A percentile compares a stretch with the other conserved stretches of the same genome.
Evolutionary conservation across 2,797 vertebrate genomes (phyloP).

Genomic region (Chaetodon trifasciatus): DNA sequence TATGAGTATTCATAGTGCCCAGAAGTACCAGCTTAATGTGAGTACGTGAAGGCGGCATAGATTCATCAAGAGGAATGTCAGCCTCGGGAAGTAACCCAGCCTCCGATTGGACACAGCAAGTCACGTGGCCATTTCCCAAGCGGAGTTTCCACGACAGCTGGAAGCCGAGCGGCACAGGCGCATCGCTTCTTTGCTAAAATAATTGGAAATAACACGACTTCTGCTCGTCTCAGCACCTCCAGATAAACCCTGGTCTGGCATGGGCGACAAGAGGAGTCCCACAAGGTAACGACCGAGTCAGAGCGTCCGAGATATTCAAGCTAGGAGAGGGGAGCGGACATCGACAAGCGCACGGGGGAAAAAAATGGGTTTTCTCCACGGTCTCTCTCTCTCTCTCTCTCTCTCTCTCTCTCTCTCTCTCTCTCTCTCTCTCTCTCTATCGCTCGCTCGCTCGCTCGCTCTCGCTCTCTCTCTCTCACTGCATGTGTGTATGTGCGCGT

Average conservation of each 20-base stretch:
- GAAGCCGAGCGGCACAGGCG: constrained; percentile 85
- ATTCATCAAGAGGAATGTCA: constrained; percentile 82
- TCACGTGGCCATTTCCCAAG: constrained; percentile 85
- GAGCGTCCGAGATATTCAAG: constrained; percentile 46
- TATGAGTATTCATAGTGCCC: not conserved
- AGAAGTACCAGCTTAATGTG: constrained; percentile 19
- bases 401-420: not conserved
- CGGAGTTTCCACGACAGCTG: constrained; percentile 94
- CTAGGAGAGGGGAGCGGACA: constrained; percentile 68
- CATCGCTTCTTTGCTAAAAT: constrained; percentile 79
- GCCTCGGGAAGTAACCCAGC: constrained; percentile 76
- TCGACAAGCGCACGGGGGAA: constrained; percentile 57
- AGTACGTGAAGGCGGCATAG: constrained; percentile 62
- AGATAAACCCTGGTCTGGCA: constrained; percentile 84
- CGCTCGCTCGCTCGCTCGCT: constrained; percentile 7
- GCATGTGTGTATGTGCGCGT: constrained; percentile 34
- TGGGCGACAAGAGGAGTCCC: constrained; percentile 99
- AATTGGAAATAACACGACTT: constrained; percentile 68
- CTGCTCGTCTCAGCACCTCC: constrained; percentile 79
- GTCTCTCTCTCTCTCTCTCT: constrained; percentile 50
- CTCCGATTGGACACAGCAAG: constrained; percentile 78
- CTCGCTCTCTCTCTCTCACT: constrained; percentile 21
- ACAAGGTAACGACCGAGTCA: constrained; percentile 90
- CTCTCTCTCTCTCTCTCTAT: constrained; percentile 12
- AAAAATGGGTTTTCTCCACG: constrained; percentile 75